Conservation (phyloP, 1,140 invertebrate species). For the Heliconius hewitsoni region DNA sequence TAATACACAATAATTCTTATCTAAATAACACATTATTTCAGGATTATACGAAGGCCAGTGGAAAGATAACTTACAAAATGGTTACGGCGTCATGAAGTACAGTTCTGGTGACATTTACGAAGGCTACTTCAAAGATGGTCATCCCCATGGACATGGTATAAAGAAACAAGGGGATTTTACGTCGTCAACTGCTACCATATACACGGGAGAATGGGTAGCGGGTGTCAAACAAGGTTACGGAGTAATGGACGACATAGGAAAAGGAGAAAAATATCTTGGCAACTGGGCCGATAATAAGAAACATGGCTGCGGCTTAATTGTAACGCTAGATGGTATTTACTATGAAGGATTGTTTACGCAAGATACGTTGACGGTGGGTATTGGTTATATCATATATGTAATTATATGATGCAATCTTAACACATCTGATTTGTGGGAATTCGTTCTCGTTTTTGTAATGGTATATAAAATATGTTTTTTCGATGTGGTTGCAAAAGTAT, state of each 20-base stretch:
- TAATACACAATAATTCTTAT: no score
- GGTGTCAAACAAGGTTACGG: slow-evolving; percentile 92
- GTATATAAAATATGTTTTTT: no score
- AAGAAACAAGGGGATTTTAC: slow-evolving; percentile 90
- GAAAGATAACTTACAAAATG: slow-evolving; percentile 92
- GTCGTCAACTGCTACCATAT: slow-evolving; percentile 87
- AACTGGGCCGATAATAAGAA: slow-evolving; percentile 91
- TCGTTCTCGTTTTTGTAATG: no score
- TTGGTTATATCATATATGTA: slow-evolving; percentile 22
- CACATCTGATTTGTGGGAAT: no score
- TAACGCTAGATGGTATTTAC: slow-evolving; percentile 94
- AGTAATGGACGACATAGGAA: slow-evolving; percentile 91
- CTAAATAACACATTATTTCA: slow-evolving; percentile 21
- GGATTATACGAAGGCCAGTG: slow-evolving; percentile 91
- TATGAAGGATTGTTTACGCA: slow-evolving; percentile 92
- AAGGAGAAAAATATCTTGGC: slow-evolving; percentile 94
- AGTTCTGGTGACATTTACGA: slow-evolving; percentile 88
- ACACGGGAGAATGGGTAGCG: slow-evolving; percentile 91
- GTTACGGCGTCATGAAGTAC: slow-evolving; percentile 89
- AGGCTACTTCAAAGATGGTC: slow-evolving; percentile 91
- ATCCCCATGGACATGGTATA: slow-evolving; percentile 91
- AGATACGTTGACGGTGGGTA: slow-evolving; percentile 87
- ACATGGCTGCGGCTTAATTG: slow-evolving; percentile 90
- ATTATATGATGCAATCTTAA: not conserved
- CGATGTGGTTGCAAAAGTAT: no score